Percentiles rank a stretch among this genome's conserved stretches.
These are phyloP conservation scores for Alca torda DNA, from an alignment of 2,797 vertebrate species.

Conservation along the genomic window DNA sequence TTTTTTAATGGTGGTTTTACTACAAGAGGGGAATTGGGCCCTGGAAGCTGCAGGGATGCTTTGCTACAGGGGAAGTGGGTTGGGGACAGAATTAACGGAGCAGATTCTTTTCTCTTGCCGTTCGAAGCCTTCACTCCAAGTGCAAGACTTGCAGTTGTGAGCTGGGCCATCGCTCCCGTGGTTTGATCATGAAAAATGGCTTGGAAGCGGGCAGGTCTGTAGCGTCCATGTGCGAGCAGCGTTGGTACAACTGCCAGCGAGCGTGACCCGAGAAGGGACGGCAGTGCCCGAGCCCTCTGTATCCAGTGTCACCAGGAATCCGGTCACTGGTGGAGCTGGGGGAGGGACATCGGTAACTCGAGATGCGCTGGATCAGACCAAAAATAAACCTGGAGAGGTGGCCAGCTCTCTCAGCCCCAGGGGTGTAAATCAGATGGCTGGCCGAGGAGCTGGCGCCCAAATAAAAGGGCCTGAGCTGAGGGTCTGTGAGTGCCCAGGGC, in stretches of 20 bases:
- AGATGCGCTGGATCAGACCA: not conserved
- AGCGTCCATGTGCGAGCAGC: fast-evolving
- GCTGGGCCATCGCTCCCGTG: fast-evolving
- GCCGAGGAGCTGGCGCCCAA: not conserved
- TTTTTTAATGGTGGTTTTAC: not conserved
- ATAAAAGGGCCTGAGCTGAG: not conserved
- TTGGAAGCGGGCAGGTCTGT: not conserved
- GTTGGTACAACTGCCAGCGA: fast-evolving
- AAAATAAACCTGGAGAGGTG: constrained; percentile 47
- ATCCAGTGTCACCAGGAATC: constrained; percentile 52
- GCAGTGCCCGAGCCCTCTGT: not conserved
- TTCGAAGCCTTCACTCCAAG: not conserved
- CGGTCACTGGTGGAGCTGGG: not conserved
- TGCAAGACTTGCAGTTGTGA: not conserved
- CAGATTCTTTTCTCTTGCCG: not conserved
- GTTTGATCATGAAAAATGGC: not conserved
- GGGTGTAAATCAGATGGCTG: not conserved
- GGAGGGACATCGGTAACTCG: not conserved
- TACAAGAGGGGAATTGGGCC: too few relatives aligned
- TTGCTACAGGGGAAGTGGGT: not conserved
- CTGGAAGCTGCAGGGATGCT: not conserved
- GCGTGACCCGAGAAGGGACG: not conserved
- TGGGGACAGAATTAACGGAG: not conserved
- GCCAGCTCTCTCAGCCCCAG: not conserved
- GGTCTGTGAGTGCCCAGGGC: not conserved